Evolutionary conservation across 2,113 vertebrate species (phyloP), one percentile per base, ranked within the genome.

Genomic region (Pedionomus torquatus): DNA sequence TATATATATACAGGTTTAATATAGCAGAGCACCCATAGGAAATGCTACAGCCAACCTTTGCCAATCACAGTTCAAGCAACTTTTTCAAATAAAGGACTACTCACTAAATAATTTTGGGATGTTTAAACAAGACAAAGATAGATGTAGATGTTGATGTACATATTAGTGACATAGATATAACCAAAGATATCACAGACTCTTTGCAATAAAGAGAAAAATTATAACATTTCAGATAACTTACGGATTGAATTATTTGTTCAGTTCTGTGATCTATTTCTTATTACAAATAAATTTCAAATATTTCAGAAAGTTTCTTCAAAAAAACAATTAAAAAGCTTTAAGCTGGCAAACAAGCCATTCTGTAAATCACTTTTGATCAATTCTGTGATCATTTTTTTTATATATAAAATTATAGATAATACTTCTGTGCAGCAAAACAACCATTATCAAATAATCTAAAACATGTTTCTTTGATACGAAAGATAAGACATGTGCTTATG

Each of bases 21-120:
- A 18, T 3, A 28, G 7, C 0, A 0, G 26, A 83, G 10, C 25
- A 66, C 61, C 26, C 12, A 30, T 2, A 24, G 41, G 20, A 87
- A 85, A 72, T 76, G 5, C 31, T 86, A 35, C 13, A 83, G 5
- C 3, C 30, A 28, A 43, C 11, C 41, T 71, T 76, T 65, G 4
- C 43, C 46, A 57, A 16, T 58, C 30, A 80, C 12, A 44, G 54
- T 39, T 71, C 18, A 61, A 80, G 3, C 3, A 92, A 33, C 6
- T 19, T 88, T 44, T 80, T 51, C 35, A 83, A 76, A 83, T 25
- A 25, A 75, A 66, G 11, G 17, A 13, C 14, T 69, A 31, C 57
- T 70, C 37, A 17, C 18, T 68, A 33, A 86, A 49, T 71, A 37
- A 2, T 72, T 89, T 80, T 43, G 17, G 10, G 21, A 58, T 88